These are phyloP conservation scores for Lapara coniferarum DNA, from an alignment of 2,888 invertebrate genomes.

Conservation along the genomic window DNA sequence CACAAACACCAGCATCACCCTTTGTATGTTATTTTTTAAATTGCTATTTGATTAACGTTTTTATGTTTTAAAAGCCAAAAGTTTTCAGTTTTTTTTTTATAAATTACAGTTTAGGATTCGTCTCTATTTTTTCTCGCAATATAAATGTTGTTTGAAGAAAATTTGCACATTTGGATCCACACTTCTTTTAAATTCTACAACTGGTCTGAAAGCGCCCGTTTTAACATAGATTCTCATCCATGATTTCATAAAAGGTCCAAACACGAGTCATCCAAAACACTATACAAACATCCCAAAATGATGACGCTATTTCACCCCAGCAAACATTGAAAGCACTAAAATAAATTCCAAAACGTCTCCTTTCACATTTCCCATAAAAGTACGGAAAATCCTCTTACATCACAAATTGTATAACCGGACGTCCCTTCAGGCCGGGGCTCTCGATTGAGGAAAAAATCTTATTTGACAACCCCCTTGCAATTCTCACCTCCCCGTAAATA, in stretches of 20 bases:
- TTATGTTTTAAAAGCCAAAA: too few relatives aligned
- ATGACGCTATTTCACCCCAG: neutral
- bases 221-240: too few relatives aligned
- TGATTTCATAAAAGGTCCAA: too few relatives aligned
- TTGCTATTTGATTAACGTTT: neutral
- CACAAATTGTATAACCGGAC: conserved; percentile 73
- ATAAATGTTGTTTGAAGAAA: neutral
- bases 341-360: conserved; percentile 27
- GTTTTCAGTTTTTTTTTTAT: too few relatives aligned
- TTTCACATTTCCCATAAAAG: conserved; percentile 28
- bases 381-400: conserved; percentile 44
- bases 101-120: too few relatives aligned
- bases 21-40: neutral
- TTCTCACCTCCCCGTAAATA: conserved; percentile 66
- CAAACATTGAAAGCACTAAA: conserved; percentile 21
- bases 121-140: neutral
- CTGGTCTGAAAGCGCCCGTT: too few relatives aligned
- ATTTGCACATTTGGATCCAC: too few relatives aligned
- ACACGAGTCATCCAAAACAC: too few relatives aligned
- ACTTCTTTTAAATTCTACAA: too few relatives aligned
- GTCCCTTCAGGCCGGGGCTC: conserved; percentile 41
- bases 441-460: conserved; percentile 81
- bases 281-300: too few relatives aligned
- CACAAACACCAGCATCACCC: neutral
- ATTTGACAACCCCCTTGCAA: conserved; percentile 73